Evolutionary conservation across 2,888 invertebrate species (phyloP).

Genomic region (Dinocampus coccinellae): DNA sequence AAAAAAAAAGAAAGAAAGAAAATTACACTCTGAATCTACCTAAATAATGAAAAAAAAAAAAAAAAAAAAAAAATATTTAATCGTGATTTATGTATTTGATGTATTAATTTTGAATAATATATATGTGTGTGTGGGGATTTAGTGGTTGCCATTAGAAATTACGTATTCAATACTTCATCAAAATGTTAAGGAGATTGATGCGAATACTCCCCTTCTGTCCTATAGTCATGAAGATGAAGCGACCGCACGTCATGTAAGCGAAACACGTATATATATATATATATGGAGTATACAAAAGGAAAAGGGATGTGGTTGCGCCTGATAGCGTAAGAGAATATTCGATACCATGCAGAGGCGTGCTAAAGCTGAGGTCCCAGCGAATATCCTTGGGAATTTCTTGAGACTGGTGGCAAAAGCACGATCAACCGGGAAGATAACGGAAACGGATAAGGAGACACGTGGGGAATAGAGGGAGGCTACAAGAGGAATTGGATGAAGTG

Average conservation of each 20-base stretch:
- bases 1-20: background rate
- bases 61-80: background rate
- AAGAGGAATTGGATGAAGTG: slow-evolving; percentile 9
- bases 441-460: background rate
- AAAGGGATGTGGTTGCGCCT: background rate
- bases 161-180: background rate
- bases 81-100: background rate
- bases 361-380: background rate
- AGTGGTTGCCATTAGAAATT: background rate
- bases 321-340: slow-evolving; percentile 20
- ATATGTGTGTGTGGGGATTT: background rate
- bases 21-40: too few species aligned
- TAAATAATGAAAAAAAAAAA: too few species aligned
- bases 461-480: background rate
- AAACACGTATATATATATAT: background rate
- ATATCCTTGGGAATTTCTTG: slow-evolving; percentile 20
- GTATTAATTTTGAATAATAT: background rate
- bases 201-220: background rate
- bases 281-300: background rate
- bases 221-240: background rate
- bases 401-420: slow-evolving; percentile 6
- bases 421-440: slow-evolving; percentile 28
- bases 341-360: slow-evolving; percentile 11
- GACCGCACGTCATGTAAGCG: background rate
- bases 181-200: background rate